Conservation (phyloP, 1,140 invertebrate genomes). For the Cherax quadricarinatus region DNA sequence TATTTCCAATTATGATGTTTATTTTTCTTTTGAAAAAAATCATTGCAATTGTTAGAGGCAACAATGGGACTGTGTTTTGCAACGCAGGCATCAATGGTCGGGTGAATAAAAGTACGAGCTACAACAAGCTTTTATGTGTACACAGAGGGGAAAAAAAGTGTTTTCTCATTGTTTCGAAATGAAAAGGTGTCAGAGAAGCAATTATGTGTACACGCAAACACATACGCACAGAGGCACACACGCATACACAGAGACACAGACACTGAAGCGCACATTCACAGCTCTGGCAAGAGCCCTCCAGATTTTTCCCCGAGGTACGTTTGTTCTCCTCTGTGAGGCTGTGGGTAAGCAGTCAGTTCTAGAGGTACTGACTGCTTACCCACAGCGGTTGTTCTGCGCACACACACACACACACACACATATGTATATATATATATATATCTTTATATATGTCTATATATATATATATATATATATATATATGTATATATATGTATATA, state of each 20-base stretch:
- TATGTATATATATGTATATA: too few relatives aligned
- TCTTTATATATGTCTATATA: too few relatives aligned
- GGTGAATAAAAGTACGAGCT: not conserved
- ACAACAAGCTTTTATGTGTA: not conserved
- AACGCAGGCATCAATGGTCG: not conserved
- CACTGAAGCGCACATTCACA: not conserved
- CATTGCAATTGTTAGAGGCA: not conserved
- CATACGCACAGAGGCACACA: not conserved
- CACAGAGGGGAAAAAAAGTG: not conserved
- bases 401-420: too few relatives aligned
- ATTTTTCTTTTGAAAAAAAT: not conserved
- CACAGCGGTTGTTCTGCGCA: too few relatives aligned
- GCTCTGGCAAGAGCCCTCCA: too few relatives aligned
- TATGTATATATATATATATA: too few relatives aligned
- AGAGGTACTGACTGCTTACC: too few relatives aligned
- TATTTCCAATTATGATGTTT: not conserved
- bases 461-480: too few relatives aligned
- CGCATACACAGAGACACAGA: not conserved
- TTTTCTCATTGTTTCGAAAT: not conserved
- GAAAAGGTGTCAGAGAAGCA: not conserved
- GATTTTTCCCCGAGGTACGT: too few relatives aligned
- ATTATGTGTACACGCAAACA: not conserved
- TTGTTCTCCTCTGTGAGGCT: too few relatives aligned
- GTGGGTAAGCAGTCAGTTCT: too few relatives aligned
- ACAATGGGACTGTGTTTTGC: not conserved